These are phyloP conservation scores for Drosophila biarmipes DNA, from an alignment of 1,140 invertebrate genomes.

Conservation along the genomic window DNA sequence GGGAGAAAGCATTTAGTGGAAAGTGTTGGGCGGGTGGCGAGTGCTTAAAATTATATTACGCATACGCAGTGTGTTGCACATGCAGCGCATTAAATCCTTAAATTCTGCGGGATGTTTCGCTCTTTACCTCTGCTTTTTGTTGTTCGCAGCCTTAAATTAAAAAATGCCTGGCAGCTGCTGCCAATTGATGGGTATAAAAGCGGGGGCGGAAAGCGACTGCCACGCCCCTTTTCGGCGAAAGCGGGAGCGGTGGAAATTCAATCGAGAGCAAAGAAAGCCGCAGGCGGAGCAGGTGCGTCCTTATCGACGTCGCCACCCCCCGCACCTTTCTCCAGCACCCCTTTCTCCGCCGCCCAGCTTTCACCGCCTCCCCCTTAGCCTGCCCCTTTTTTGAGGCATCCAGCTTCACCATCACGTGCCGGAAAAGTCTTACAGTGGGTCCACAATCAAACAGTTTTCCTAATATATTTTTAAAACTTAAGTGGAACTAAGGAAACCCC, in stretches of 20 bases:
- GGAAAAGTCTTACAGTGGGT: constrained; percentile 18
- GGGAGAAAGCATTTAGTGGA: constrained; percentile 14
- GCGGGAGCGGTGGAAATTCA: constrained; percentile 52
- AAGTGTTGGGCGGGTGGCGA: constrained; percentile 9
- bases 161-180: constrained; percentile 65
- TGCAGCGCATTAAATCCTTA: constrained; percentile 32
- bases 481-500: too few relatives aligned
- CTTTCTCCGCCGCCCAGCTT: neutral
- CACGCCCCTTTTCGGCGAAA: constrained; percentile 18
- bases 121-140: constrained; percentile 4
- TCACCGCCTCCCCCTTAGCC: neutral
- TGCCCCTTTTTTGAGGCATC: constrained; percentile 24
- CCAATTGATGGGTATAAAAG: constrained; percentile 30
- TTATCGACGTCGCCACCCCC: constrained; percentile 31
- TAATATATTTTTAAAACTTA: too few relatives aligned
- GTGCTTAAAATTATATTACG: constrained; percentile 62
- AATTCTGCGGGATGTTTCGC: constrained; percentile 9
- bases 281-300: constrained; percentile 65
- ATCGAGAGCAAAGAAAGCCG: constrained; percentile 62
- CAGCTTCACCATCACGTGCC: constrained; percentile 34
- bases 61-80: constrained; percentile 42
- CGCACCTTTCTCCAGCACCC: neutral
- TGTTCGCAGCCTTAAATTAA: constrained; percentile 53
- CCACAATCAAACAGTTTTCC: neutral
- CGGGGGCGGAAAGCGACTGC: neutral